phyloP scores from a whole-genome alignment of 2,888 invertebrate genomes.

The Platerodrilus igneus region DNA sequence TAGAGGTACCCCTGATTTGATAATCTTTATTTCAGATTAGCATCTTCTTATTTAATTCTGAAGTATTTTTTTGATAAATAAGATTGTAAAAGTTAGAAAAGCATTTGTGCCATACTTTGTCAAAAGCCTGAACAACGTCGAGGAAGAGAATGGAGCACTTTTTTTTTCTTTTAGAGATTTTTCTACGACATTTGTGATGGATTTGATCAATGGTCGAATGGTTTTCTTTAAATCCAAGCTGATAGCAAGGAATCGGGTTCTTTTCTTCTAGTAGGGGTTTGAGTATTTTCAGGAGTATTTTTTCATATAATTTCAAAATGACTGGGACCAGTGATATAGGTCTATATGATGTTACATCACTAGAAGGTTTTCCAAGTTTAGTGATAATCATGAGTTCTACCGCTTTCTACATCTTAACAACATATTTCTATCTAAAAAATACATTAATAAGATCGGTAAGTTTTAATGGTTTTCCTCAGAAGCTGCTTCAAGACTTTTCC shows the following conservation, averaged over 20 bases:
- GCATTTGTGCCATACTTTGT: constrained; percentile 18
- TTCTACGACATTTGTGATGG: no score
- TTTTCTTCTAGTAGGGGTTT: constrained; percentile 16
- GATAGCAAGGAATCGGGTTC: constrained; percentile 9
- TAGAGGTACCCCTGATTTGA: no score
- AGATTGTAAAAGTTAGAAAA: constrained; percentile 10
- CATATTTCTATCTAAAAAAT: constrained; percentile 21
- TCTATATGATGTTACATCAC: constrained; percentile 21
- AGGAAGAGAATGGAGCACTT: constrained; percentile 10
- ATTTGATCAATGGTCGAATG: constrained; percentile 17
- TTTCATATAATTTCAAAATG: constrained; percentile 28
- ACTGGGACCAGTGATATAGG: constrained; percentile 29
- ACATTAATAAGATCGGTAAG: constrained; percentile 10
- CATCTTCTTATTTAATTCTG: constrained; percentile 4
- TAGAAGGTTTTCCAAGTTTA: constrained; percentile 25
- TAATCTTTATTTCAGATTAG: background rate
- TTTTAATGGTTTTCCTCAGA: constrained; percentile 17
- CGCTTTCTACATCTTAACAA: constrained; percentile 23
- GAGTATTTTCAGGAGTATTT: constrained; percentile 22
- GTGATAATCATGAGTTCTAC: constrained; percentile 29
- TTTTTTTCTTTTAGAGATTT: constrained; percentile 15
- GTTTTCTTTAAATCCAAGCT: constrained; percentile 18
- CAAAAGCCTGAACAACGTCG: constrained; percentile 19
- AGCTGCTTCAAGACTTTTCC: constrained; percentile 24
- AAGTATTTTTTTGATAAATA: background rate